Conservation (phyloP, 2,888 invertebrate species). For the Lagria hirta region DNA sequence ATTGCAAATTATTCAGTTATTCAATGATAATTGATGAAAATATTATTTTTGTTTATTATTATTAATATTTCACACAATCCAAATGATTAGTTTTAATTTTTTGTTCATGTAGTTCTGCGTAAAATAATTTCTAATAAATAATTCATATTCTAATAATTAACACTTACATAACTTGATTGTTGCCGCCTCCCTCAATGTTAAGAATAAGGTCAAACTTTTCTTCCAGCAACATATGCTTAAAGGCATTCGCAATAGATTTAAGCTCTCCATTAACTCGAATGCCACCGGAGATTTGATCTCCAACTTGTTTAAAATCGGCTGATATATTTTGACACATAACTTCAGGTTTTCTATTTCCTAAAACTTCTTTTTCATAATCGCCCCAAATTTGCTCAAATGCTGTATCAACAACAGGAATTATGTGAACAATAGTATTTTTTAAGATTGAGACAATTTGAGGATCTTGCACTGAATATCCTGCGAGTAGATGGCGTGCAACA, state of each 20-base stretch:
- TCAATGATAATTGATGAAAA: too few relatives aligned
- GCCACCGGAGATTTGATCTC: constrained; percentile 62
- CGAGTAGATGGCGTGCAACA: constrained; percentile 77
- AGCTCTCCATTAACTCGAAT: constrained; percentile 49
- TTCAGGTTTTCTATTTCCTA: constrained; percentile 40
- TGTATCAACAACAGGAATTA: constrained; percentile 72
- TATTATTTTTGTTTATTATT: too few relatives aligned
- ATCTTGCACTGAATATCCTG: constrained; percentile 68
- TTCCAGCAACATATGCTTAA: constrained; percentile 65
- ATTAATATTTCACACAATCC: too few relatives aligned
- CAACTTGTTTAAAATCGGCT: constrained; percentile 62
- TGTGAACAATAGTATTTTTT: constrained; percentile 72
- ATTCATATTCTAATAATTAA: background rate
- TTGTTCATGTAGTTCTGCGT: too few relatives aligned
- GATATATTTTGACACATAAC: constrained; percentile 51
- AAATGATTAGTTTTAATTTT: too few relatives aligned
- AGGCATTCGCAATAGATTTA: constrained; percentile 59
- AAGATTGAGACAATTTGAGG: constrained; percentile 66
- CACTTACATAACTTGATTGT: constrained; percentile 61
- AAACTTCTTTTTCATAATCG: constrained; percentile 50
- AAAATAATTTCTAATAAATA: constrained; percentile 15
- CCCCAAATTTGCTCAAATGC: constrained; percentile 57
- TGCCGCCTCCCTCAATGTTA: constrained; percentile 73
- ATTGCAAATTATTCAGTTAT: too few relatives aligned
- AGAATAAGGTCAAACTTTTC: constrained; percentile 73